These are phyloP conservation scores for Hyphantria cunea DNA, from an alignment of 1,140 invertebrate species.

Conservation along the genomic window DNA sequence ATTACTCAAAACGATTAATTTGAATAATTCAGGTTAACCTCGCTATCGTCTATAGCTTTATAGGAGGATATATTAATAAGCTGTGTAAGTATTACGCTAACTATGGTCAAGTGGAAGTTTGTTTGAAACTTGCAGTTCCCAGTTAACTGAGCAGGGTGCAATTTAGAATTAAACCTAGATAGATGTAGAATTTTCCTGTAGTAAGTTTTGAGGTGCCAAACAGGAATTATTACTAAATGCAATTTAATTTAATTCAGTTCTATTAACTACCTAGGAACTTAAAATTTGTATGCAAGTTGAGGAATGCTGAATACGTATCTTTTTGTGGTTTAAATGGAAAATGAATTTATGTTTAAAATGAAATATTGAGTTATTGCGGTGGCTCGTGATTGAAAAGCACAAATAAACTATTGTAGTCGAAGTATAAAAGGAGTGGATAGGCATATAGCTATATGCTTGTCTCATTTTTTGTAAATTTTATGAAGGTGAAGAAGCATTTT, in stretches of 20 bases:
- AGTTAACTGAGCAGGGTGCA: conserved; percentile 36
- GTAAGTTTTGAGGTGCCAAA: conserved; percentile 36
- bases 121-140: conserved; percentile 39
- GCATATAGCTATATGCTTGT: too few species aligned
- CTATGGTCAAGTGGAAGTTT: conserved; percentile 37
- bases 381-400: too few species aligned
- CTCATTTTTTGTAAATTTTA: conserved; percentile 26
- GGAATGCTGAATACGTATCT: too few species aligned
- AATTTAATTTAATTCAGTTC: conserved; percentile 30
- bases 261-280: neutral
- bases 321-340: too few species aligned
- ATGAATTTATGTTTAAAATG: too few species aligned
- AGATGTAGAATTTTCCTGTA: conserved; percentile 21
- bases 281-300: conserved; percentile 4
- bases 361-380: too few species aligned
- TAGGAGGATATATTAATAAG: conserved; percentile 10
- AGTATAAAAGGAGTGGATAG: too few species aligned
- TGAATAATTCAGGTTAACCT: neutral
- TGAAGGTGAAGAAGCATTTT: conserved; percentile 33
- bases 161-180: conserved; percentile 31
- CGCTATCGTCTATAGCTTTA: conserved; percentile 6
- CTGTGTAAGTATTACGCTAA: conserved; percentile 17
- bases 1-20: too few species aligned
- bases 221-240: conserved; percentile 41
- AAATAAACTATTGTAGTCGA: too few species aligned